Percentiles rank a stretch among this genome's conserved stretches.
These are phyloP conservation scores for Bradysia coprophila DNA, from an alignment of 1,140 invertebrate species.

Conservation along the genomic window DNA sequence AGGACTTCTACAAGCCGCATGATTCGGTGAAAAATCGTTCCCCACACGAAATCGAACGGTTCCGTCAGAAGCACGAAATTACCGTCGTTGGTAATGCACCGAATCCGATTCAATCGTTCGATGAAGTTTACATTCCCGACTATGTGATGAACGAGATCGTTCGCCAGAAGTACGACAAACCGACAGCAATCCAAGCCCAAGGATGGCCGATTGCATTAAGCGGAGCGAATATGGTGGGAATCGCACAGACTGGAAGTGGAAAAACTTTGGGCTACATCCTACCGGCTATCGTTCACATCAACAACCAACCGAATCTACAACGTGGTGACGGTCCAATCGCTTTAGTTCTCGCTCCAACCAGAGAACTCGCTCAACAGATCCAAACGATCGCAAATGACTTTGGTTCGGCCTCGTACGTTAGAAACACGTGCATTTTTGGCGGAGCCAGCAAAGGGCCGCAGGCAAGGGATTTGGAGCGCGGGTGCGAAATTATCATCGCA, in stretches of 20 bases:
- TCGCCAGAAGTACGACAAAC: slow-evolving; percentile 52
- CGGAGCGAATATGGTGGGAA: slow-evolving; percentile 81
- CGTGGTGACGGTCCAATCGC: slow-evolving; percentile 81
- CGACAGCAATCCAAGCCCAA: slow-evolving; percentile 78
- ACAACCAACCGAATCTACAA: slow-evolving; percentile 63
- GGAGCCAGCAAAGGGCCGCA: slow-evolving; percentile 84
- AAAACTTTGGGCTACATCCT: slow-evolving; percentile 70
- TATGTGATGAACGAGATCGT: slow-evolving; percentile 44
- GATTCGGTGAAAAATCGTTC: slow-evolving; percentile 47
- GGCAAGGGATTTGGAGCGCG: slow-evolving; percentile 70
- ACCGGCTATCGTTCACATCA: slow-evolving; percentile 82
- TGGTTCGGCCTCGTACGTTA: slow-evolving; percentile 64
- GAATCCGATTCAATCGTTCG: slow-evolving; percentile 59
- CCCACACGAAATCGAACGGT: slow-evolving; percentile 59
- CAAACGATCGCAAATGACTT: slow-evolving; percentile 84
- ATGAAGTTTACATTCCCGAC: slow-evolving; percentile 64
- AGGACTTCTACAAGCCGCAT: slow-evolving; percentile 84
- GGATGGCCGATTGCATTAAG: slow-evolving; percentile 86
- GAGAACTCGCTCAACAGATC: slow-evolving; percentile 93
- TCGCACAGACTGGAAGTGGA: slow-evolving; percentile 85
- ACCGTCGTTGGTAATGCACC: slow-evolving; percentile 61
- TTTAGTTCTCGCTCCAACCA: slow-evolving; percentile 79
- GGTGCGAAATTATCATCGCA: slow-evolving; percentile 79
- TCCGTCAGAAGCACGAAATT: slow-evolving; percentile 55
- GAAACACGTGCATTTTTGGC: slow-evolving; percentile 89